Base-by-base conservation (phyloP, 2,797 vertebrate genomes). In the Okamejei kenojei region DNA sequence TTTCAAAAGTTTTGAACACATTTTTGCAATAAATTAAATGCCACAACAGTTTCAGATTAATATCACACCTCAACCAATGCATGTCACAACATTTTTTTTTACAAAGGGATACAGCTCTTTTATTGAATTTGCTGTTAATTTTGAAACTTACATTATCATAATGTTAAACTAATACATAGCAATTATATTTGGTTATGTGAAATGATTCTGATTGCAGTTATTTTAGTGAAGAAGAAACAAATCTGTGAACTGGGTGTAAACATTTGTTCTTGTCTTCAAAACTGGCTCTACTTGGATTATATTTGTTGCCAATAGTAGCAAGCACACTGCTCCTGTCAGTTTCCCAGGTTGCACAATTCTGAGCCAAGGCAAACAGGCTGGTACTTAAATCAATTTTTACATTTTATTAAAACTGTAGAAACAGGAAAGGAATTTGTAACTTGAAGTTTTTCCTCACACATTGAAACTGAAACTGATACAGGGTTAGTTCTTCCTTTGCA, bases 21-120 rank as follows among this genome's bases (percentile, higher is more conserved):
- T 92, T 38, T n/a, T 11, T 29, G 65, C 65, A 71, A 68, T 90
- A n/a, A n/a, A 71, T 38, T 71, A 21, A 90, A 38, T 90, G 88
- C 88, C 88, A 71, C 63, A 90, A 68, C 19, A 90, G 88, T 90
- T 90, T 90, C 88, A 90, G 88, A 38, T 90, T 68, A 90, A 90
- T 63, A 90, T 90, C 88, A 90, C 88, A 90, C 88, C 88, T 90
- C 71, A 38, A 71, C 65, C 88, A 90, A 23, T 71, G n/a, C 35
- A 8, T 2, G 35, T 90, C 32, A 71, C 45, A 45, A 71, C 65
- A 90, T 71, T 71, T 21, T 71, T 71, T 19, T 17, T 90, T 65
- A 71, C 88, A 90, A 23, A 68, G 63, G 2, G 23, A 32, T 15
- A 23, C 63, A 90, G 7, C 10, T 19, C 19, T 90, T 71, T 90